Conservation (phyloP, 92 coral and sea anemone genomes). For the Palythoa grandis region DNA sequence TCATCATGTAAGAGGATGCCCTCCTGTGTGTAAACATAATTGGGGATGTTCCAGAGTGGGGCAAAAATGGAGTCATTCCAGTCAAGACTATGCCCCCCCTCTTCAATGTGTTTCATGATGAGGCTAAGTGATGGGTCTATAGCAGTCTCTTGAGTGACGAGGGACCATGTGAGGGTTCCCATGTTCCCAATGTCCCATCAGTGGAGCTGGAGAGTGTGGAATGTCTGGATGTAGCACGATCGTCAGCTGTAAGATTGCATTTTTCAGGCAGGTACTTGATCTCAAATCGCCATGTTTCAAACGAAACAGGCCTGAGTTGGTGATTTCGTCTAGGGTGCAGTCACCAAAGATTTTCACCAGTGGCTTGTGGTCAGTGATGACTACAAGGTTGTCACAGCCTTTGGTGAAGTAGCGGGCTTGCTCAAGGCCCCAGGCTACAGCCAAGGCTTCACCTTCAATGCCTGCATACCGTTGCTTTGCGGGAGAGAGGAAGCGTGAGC, state of each 20-base stretch:
- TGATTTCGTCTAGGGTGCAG: not conserved
- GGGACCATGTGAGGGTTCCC: conserved; percentile 8
- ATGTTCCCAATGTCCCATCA: not conserved
- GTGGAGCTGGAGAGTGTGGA: not conserved
- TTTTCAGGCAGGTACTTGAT: not conserved
- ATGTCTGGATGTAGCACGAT: conserved; percentile 8
- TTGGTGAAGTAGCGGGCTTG: not conserved
- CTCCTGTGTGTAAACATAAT: not conserved
- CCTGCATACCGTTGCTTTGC: no score
- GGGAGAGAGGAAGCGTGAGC: not conserved
- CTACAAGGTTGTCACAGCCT: not conserved
- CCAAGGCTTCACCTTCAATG: conserved; percentile 6
- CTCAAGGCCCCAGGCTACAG: not conserved
- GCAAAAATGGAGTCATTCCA: not conserved
- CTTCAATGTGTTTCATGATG: not conserved
- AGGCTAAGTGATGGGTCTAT: not conserved
- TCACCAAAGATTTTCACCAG: conserved; percentile 1
- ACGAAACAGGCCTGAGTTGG: not conserved
- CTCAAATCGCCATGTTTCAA: not conserved
- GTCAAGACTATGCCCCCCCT: not conserved
- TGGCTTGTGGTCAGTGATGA: not conserved
- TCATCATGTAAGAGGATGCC: not conserved
- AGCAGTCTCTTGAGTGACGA: not conserved
- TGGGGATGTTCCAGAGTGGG: not conserved
- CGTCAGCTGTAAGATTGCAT: not conserved